phyloP scores from a whole-genome alignment of 1,140 invertebrate genomes.

The Ostrea denselamellosa region DNA sequence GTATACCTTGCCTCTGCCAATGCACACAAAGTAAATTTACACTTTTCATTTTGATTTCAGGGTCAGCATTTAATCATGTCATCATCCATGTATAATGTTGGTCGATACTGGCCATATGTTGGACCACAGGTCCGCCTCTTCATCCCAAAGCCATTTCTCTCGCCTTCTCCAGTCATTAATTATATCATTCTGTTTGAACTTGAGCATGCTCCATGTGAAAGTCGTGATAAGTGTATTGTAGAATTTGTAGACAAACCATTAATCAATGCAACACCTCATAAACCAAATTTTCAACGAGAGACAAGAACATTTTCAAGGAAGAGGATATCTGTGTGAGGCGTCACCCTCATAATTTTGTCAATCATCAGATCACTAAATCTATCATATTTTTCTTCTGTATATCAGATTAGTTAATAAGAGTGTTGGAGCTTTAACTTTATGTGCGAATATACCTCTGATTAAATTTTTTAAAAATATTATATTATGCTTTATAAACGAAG shows the following conservation, averaged over 20 bases:
- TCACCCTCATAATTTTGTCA: too few species aligned
- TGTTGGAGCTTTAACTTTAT: too few species aligned
- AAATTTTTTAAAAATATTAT: too few species aligned
- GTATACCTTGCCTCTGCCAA: too few species aligned
- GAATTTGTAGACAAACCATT: conserved; percentile 60
- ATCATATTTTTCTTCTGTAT: too few species aligned
- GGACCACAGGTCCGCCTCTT: conserved; percentile 70
- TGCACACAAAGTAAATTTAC: too few species aligned
- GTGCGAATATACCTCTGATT: too few species aligned
- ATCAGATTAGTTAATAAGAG: too few species aligned
- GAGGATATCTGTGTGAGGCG: not conserved
- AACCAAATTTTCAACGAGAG: conserved; percentile 33
- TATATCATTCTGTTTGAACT: conserved; percentile 65
- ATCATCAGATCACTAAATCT: too few species aligned
- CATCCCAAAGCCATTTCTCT: conserved; percentile 63
- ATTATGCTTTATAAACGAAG: too few species aligned
- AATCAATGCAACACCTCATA: conserved; percentile 52
- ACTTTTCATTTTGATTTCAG: conserved; percentile 51
- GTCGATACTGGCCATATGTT: conserved; percentile 66
- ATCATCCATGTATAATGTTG: conserved; percentile 60
- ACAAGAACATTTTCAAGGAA: not conserved
- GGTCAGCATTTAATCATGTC: conserved; percentile 64
- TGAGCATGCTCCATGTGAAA: conserved; percentile 60
- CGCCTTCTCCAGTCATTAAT: conserved; percentile 48
- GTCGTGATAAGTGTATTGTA: conserved; percentile 43